These are phyloP conservation scores for Taenioides sp. DNA, from an alignment of 2,797 vertebrate species.

Conservation along the genomic window DNA sequence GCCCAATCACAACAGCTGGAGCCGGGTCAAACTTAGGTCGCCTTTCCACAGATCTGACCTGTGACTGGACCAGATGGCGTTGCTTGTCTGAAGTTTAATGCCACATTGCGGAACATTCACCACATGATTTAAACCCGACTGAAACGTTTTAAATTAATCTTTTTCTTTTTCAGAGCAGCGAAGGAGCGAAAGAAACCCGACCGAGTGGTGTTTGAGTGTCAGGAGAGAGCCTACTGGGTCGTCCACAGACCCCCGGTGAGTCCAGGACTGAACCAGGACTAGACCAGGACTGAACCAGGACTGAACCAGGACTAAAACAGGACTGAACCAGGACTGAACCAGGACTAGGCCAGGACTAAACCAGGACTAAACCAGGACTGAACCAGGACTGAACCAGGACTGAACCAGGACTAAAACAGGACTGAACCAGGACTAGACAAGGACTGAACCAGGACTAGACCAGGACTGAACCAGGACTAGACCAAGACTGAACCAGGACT, in stretches of 20 bases:
- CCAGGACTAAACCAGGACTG: neutral
- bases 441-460: too few relatives aligned
- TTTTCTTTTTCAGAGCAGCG: slow-evolving; percentile 79
- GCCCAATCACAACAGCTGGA: too few relatives aligned
- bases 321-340: neutral
- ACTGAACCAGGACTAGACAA: neutral
- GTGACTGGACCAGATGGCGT: too few relatives aligned
- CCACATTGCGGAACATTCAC: too few relatives aligned
- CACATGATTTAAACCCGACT: too few relatives aligned
- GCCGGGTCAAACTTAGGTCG: too few relatives aligned
- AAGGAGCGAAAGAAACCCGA: slow-evolving; percentile 94
- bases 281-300: slow-evolving; percentile 19
- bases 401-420: neutral
- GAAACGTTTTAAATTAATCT: too few relatives aligned
- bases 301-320: slow-evolving; percentile 25
- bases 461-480: neutral
- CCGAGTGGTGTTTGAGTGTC: slow-evolving; percentile 90
- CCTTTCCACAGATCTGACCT: too few relatives aligned
- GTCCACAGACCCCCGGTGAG: slow-evolving; percentile 92
- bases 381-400: neutral
- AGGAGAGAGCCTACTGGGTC: slow-evolving; percentile 97
- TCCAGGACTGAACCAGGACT: slow-evolving; percentile 38
- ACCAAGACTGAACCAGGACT: too few relatives aligned
- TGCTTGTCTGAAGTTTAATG: too few relatives aligned
- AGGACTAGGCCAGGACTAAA: neutral